Evolutionary conservation across 2,113 vertebrate species (phyloP).

Genomic region (Bubo blakistoni): DNA sequence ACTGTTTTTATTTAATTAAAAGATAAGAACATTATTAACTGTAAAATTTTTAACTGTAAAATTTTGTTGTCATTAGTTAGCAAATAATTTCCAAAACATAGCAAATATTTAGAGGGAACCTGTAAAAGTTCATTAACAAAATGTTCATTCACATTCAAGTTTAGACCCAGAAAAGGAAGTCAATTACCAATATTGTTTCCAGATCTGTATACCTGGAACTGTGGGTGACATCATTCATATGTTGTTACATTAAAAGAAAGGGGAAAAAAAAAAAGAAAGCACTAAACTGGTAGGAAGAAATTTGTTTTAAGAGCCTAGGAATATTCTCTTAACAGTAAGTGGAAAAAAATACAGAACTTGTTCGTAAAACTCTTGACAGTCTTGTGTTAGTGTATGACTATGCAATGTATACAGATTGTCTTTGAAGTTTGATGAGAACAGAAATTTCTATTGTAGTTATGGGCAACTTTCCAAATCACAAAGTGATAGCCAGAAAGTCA

Average conservation of each 20-base stretch:
- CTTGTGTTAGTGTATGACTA: not conserved
- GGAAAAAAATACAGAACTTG: not conserved
- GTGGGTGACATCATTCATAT: not conserved
- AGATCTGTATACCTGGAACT: not conserved
- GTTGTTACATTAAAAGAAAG: not conserved
- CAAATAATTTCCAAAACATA: not conserved
- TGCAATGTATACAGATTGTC: not conserved
- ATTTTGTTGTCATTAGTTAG: not conserved
- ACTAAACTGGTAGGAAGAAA: not conserved
- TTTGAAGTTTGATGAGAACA: not conserved
- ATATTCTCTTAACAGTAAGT: not conserved
- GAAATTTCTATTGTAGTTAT: not conserved
- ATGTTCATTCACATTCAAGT: not conserved
- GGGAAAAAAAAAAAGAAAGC: no score
- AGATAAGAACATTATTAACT: not conserved
- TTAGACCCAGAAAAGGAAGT: not conserved
- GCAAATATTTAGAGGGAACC: not conserved
- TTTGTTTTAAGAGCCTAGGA: not conserved
- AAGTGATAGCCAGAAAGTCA: not conserved
- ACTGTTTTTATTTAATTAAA: not conserved
- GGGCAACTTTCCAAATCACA: not conserved
- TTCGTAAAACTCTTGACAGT: not conserved
- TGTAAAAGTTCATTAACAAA: not conserved
- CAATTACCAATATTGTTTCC: not conserved
- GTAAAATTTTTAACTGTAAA: not conserved